These are phyloP conservation scores for Pelochelys cantorii DNA, from an alignment of 2,797 vertebrate genomes.

Conservation along the genomic window DNA sequence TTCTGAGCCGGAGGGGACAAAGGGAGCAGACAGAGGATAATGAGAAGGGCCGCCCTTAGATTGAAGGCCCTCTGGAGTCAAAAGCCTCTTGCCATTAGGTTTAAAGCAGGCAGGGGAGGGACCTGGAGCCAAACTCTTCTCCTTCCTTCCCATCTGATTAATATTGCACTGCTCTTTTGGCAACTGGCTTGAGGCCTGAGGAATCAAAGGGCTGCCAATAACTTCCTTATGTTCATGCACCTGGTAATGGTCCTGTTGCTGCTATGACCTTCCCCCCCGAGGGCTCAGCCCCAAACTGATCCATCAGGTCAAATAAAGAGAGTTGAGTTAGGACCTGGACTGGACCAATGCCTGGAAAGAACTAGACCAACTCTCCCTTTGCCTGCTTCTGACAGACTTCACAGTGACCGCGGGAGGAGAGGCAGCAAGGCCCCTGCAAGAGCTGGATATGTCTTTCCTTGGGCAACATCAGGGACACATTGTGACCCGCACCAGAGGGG, in stretches of 20 bases:
- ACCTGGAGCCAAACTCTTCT: neutral
- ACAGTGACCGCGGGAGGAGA: too few relatives aligned
- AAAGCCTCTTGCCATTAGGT: neutral
- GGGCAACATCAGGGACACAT: neutral
- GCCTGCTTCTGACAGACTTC: neutral
- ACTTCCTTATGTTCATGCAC: neutral
- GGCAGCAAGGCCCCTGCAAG: neutral
- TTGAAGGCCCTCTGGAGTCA: neutral
- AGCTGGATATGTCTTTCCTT: neutral
- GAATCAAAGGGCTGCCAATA: neutral
- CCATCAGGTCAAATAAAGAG: neutral
- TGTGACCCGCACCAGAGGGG: neutral
- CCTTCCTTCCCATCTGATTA: neutral
- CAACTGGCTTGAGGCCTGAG: neutral
- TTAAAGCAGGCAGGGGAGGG: neutral
- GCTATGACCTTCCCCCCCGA: neutral
- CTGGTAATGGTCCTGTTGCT: constrained; percentile 3
- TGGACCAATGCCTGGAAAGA: neutral
- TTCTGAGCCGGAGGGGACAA: accelerated
- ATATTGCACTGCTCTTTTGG: neutral
- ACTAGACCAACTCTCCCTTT: neutral
- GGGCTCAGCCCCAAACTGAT: neutral
- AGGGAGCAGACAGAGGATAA: neutral
- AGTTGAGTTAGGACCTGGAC: neutral
- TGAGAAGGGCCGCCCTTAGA: neutral